phyloP scores from a whole-genome alignment of 2,797 vertebrate genomes.

The Dromococcyx pavoninus region DNA sequence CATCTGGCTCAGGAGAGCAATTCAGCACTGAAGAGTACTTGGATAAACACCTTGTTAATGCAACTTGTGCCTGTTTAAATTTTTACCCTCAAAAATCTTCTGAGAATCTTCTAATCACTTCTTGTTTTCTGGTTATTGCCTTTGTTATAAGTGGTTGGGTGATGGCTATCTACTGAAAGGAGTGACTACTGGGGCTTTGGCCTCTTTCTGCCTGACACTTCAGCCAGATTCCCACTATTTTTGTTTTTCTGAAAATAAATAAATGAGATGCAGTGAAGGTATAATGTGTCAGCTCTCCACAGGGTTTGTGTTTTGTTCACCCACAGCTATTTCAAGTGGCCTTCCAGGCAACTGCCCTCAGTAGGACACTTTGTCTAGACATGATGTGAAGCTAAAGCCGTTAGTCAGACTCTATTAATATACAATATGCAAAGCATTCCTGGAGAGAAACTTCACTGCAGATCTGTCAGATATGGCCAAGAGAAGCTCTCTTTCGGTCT shows the following conservation, averaged over 20 bases:
- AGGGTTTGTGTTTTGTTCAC: not conserved
- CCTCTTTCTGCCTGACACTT: not conserved
- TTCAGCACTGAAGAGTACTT: not conserved
- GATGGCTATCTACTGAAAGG: not conserved
- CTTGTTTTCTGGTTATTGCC: not conserved
- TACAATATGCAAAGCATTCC: conserved; percentile 9
- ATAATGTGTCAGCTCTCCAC: not conserved
- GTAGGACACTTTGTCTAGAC: conserved; percentile 10
- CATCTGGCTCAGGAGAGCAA: not conserved
- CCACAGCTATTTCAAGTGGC: conserved; percentile 6
- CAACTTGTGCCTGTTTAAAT: not conserved
- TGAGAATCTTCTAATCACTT: not conserved
- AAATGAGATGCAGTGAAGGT: not conserved
- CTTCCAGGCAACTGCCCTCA: conserved; percentile 42
- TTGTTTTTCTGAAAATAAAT: not conserved
- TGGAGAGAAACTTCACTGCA: not conserved
- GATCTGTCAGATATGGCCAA: not conserved
- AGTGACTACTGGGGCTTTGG: not conserved
- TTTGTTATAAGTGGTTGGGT: not conserved
- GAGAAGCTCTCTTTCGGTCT: not conserved
- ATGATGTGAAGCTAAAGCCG: conserved; percentile 25
- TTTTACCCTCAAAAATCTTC: not conserved
- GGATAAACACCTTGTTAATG: not conserved
- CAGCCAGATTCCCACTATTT: not conserved
- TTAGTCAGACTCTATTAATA: conserved; percentile 45